Conservation (phyloP, 2,113 vertebrate species). For the Cynocephalus volans region DNA sequence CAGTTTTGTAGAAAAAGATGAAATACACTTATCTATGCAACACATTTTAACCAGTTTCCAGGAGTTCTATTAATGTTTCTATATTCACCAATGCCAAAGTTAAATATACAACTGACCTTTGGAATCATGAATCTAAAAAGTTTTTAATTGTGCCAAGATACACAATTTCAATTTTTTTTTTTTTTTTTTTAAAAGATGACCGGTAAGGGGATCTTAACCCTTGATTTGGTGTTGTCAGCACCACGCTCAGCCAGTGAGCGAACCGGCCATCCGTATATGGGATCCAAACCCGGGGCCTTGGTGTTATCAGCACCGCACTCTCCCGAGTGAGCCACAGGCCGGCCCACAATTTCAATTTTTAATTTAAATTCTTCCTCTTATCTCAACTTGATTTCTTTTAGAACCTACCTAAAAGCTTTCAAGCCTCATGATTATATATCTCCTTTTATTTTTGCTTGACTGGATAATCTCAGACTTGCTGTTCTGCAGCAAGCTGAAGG, state of each 20-base stretch:
- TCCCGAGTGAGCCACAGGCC: no score
- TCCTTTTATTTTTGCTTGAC: constrained; percentile 44
- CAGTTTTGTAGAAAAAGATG: constrained; percentile 16
- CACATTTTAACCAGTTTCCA: constrained; percentile 39
- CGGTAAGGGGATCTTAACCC: no score
- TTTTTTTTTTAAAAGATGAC: no score
- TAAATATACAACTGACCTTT: neutral
- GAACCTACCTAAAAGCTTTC: constrained; percentile 43
- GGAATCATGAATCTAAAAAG: neutral
- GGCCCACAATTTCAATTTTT: neutral
- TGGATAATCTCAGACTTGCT: constrained; percentile 22
- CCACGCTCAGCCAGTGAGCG: no score
- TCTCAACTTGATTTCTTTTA: constrained; percentile 32
- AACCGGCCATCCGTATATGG: no score
- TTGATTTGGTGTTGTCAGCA: no score
- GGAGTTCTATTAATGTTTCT: constrained; percentile 15
- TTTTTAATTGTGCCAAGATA: neutral
- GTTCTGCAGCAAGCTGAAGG: neutral
- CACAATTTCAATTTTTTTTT: neutral
- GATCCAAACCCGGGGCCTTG: no score
- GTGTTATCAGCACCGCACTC: no score
- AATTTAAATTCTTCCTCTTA: constrained; percentile 54
- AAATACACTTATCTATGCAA: neutral
- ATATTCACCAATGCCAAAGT: constrained; percentile 20
- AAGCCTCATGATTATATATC: neutral